Evolutionary conservation across 1,140 invertebrate genomes (phyloP), one percentile per base, ranked within the genome.

Genomic region (Triops cancriformis): DNA sequence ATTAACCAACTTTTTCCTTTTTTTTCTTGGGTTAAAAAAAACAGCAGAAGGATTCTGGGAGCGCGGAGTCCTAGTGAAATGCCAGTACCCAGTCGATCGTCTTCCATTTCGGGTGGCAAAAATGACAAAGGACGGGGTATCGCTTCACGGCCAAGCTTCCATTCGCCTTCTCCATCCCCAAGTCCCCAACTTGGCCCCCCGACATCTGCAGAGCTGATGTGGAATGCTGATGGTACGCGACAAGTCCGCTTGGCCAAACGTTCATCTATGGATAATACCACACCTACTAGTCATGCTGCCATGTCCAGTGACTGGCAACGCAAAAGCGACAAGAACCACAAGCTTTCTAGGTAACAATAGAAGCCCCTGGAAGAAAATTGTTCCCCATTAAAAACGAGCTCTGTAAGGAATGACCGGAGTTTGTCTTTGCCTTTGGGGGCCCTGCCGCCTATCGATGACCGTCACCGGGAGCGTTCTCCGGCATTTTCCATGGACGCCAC

Each of bases 201-300:
- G 1, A 76, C 12, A 74, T 74, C 75, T 51, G 77, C 79, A 26
- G 51, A 64, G 6, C 23, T 73, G 7, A 72, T 43, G 26, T 18
- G n/a, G 64, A 73, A 28, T 12, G 64, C 73, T 26, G 73, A 37
- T 26, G 79, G 79, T 26, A 72, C 76, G 7, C 79, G 79, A 28
- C 79, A 80, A 14, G 73, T 76, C 12, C 77, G 78, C n/a, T 86
- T 91, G 31, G 88, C 90, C 76, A 94, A 94, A 84, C 87, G 93
- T 81, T 91, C 92, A 9, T 94, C 93, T 1, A 90, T 94, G 79
- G 93, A 94, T 84, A 94, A 92, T 83, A 93, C 92, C 79, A 93
- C 94, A 81, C 91, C 94, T 83, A 89, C 94, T n/a, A 64, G 26
- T 78, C 77, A 77, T 87, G 89, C 88, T 85, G 83, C 85, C 5